phyloP scores from a whole-genome alignment of 2,797 vertebrate species.

The Chrosomus eos region DNA sequence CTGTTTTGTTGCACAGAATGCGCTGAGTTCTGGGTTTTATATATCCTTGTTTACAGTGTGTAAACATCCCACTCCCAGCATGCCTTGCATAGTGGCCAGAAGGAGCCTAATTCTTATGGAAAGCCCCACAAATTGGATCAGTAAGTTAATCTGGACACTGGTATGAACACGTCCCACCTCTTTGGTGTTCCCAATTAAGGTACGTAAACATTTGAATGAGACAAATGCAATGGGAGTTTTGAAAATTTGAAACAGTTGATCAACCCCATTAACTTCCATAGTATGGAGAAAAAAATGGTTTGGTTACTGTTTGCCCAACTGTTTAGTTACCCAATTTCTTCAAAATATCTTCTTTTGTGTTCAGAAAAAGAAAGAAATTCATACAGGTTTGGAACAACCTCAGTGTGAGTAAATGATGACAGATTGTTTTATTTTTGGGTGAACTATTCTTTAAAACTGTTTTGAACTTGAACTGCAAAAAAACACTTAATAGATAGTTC shows the following conservation, averaged over 20 bases:
- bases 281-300: no score
- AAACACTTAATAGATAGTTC: not conserved
- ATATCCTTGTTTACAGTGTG: constrained; percentile 50
- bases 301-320: no score
- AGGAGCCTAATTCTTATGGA: constrained; percentile 54
- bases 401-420: not conserved
- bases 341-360: no score
- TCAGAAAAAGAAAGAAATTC: no score
- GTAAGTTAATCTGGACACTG: constrained; percentile 35
- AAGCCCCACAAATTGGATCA: constrained; percentile 56
- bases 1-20: constrained; percentile 24
- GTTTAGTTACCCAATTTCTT: no score
- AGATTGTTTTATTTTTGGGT: no score
- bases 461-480: not conserved
- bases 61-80: constrained; percentile 54
- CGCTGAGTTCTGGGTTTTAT: constrained; percentile 56
- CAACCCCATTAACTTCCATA: no score
- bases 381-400: no score
- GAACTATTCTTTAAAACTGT: not conserved
- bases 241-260: not conserved
- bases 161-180: not conserved
- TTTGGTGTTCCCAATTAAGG: not conserved
- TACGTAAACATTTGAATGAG: constrained; percentile 29
- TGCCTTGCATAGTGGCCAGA: constrained; percentile 49
- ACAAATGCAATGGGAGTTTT: not conserved